These are phyloP conservation scores for Poecilia wingei DNA, from an alignment of 2,797 vertebrate genomes.

Conservation along the genomic window DNA sequence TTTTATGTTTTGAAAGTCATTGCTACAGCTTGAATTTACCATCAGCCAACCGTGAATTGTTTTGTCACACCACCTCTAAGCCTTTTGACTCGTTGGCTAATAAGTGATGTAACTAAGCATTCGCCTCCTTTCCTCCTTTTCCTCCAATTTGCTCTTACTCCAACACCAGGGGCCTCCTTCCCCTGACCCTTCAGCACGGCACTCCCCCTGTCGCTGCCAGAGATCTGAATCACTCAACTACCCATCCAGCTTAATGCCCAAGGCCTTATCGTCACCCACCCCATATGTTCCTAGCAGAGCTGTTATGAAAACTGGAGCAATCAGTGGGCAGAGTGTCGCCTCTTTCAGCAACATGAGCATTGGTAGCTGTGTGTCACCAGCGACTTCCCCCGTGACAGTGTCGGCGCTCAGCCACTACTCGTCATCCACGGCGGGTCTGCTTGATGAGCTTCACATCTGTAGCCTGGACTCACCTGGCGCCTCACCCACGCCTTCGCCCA, in stretches of 20 bases:
- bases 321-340: constrained; percentile 37
- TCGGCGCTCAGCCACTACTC: constrained; percentile 88
- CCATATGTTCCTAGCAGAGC: constrained; percentile 72
- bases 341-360: constrained; percentile 33
- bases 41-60: constrained; percentile 44
- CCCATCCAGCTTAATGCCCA: constrained; percentile 80
- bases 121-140: constrained; percentile 82
- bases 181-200: constrained; percentile 75
- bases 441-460: constrained; percentile 89
- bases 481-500: constrained; percentile 89
- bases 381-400: constrained; percentile 81
- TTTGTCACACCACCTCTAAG: constrained; percentile 50
- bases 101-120: constrained; percentile 72
- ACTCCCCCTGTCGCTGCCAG: constrained; percentile 80
- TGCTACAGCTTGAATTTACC: constrained; percentile 50
- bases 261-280: constrained; percentile 70
- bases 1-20: constrained; percentile 35
- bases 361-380: constrained; percentile 63
- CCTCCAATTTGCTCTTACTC: constrained; percentile 74
- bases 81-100: constrained; percentile 59
- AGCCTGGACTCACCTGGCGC: constrained; percentile 82
- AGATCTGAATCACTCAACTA: constrained; percentile 80
- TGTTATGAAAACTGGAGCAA: constrained; percentile 34
- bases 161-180: constrained; percentile 81
- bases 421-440: constrained; percentile 85